These are phyloP conservation scores for Podargus strigoides DNA, from an alignment of 2,797 vertebrate genomes.

Conservation along the genomic window DNA sequence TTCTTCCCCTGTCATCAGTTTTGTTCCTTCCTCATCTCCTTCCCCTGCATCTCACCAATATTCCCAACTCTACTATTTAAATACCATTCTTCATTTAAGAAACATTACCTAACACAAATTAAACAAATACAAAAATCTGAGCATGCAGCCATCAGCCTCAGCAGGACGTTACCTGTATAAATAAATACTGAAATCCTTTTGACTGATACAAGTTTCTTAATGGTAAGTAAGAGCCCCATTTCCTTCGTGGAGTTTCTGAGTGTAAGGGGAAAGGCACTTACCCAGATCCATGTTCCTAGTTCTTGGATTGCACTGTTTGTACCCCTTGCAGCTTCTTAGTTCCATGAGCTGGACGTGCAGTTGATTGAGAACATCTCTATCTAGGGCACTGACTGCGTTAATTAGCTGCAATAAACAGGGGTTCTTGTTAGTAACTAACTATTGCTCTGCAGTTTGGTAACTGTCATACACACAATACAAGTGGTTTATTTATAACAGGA, in stretches of 20 bases:
- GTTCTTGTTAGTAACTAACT: background rate
- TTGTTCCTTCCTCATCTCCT: background rate
- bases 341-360: slow-evolving; percentile 93
- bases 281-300: slow-evolving; percentile 87
- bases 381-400: slow-evolving; percentile 87
- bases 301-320: slow-evolving; percentile 92
- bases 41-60: background rate
- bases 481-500: background rate
- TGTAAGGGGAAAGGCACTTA: slow-evolving; percentile 44
- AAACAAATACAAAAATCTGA: background rate
- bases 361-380: slow-evolving; percentile 86
- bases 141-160: background rate
- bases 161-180: background rate
- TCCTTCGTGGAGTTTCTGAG: background rate
- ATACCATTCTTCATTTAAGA: background rate
- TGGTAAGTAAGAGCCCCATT: background rate
- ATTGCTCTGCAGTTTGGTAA: background rate
- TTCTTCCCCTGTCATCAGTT: background rate
- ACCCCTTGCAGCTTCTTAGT: slow-evolving; percentile 88
- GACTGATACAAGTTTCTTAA: background rate
- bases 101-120: background rate
- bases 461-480: background rate
- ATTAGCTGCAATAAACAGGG: slow-evolving; percentile 77
- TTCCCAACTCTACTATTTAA: background rate
- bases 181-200: background rate